Conservation (phyloP, 1,140 invertebrate species). For the Formica exsecta region DNA sequence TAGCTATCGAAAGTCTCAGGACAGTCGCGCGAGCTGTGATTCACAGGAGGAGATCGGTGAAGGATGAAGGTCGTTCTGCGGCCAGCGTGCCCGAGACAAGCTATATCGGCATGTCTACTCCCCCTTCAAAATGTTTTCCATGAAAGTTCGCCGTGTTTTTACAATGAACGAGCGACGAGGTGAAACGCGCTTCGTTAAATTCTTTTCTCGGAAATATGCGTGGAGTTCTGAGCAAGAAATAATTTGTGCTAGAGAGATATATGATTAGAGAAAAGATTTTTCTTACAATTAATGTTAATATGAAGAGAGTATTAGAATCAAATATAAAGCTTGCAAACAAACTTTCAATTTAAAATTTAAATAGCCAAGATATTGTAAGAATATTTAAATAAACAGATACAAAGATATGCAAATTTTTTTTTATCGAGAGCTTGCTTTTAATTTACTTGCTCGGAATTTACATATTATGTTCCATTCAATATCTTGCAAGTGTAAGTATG, state of each 20-base stretch:
- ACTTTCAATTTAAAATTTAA: no score
- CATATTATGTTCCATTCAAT: neutral
- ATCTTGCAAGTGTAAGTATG: neutral
- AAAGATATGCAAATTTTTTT: neutral
- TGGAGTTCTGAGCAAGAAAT: constrained; percentile 1
- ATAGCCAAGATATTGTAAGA: neutral
- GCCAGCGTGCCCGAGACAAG: constrained; percentile 48
- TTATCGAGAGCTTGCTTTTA: neutral
- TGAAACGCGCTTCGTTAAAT: neutral
- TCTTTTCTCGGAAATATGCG: constrained; percentile 3
- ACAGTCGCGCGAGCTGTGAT: neutral
- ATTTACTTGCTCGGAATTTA: constrained; percentile 9
- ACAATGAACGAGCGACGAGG: constrained; percentile 13
- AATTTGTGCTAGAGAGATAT: neutral
- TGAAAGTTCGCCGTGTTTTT: constrained; percentile 55
- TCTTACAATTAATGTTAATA: neutral
- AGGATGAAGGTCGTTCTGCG: constrained; percentile 69
- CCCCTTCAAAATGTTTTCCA: constrained; percentile 24
- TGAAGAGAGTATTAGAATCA: neutral
- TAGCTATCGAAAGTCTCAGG: neutral
- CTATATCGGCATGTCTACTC: constrained; percentile 54
- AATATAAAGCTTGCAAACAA: neutral
- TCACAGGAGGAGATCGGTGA: constrained; percentile 56
- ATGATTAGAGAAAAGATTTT: constrained; percentile 1
- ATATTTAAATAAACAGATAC: neutral